Base-by-base conservation (phyloP, 2,797 vertebrate genomes). In the Helicolenus hilgendorfi region DNA sequence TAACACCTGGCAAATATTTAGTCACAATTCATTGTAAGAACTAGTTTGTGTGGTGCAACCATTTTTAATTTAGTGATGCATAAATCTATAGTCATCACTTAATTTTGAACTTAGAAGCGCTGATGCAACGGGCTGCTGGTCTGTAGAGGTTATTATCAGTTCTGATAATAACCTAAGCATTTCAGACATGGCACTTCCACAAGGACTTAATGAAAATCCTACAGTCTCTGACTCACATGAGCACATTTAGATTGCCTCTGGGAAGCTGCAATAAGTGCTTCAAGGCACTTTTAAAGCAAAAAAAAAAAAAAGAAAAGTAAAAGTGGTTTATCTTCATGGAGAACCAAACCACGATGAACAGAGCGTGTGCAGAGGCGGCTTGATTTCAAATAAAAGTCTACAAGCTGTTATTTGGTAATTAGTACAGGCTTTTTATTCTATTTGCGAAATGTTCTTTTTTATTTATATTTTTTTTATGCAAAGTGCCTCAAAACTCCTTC, bases 181-280 rank as follows among this genome's bases (percentile, higher is more conserved):
- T 71, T 45, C 33, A 88, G 76, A 72, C 20, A 29, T 20, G 68
- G 41, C 55, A 58, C 55, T 31, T 77, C 63, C 8, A 73, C 35
- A 27, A 72, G 27, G 60, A 72, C 26, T 64, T 73, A 79, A 78
- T 67, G 67, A 81, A 69, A 77, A 64, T 63, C 76, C 67, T 55
- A 14, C 70, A 22, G 41, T 65, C 60, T 77, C n/a, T 63, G 33
- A 83, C 59, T 77, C 38, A 45, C 38, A 69, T n/a, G 29, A 11
- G 22, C 24, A 58, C 64, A 70, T 79, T 87, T 60, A 67, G 41
- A 72, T 41, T 77, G 24, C 63, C 24, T 65, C 22, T 65, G 76
- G 22, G 69, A 72, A 58, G 55, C 75, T 68, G 68, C 72, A 68
- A 8, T 27, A 75, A 91, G 62, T 27, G 69, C 72, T 78, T 49